Evolutionary conservation across 2,113 vertebrate species (phyloP), one percentile per base, ranked within the genome.

Genomic region (Lophius piscatorius): DNA sequence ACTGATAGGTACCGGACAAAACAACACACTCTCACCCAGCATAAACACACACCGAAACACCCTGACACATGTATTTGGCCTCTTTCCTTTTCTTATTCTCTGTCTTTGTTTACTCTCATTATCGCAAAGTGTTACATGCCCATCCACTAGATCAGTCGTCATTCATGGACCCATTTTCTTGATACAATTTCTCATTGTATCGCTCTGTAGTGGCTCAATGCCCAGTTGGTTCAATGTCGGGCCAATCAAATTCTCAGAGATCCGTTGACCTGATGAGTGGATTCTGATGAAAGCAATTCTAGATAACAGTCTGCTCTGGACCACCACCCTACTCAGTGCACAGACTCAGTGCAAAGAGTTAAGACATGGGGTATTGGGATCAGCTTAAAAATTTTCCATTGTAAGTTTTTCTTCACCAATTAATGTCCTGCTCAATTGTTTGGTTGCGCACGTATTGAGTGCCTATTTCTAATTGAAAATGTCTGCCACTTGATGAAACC

Each of bases 1-100:
- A 80, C 74, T 78, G 80, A 82, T 80, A 60, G 49, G 73, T 69
- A 67, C 48, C 29, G 57, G 74, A 78, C 73, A 82, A 70, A 57
- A 74, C 71, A 50, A 75, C 39, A 59, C 58, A 49, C 70, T 55
- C 40, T 55, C 31, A 16, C 31, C 56, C 1, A n/a, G 48, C 52
- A 58, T 24, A 14, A 31, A 42, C 23, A 23, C 24, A 39, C 69
- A 52, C 51, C 70, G 28, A 67, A 21, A 78, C 23, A 36, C 17
- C 20, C 29, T 45, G 11, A 73, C 20, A 44, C 59, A 65, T 34
- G 75, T 34, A 61, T 51, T 29, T 4, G 1, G 46, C 44, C 36
- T 38, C 34, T 22, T 49, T 23, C 24, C 39, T 79, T 79, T 85
- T 67, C 24, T 56, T 70, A 70, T 52, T 41, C 49, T 65, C 47